These are phyloP conservation scores for Melieria crassipennis DNA, from an alignment of 2,888 invertebrate genomes.

Conservation along the genomic window DNA sequence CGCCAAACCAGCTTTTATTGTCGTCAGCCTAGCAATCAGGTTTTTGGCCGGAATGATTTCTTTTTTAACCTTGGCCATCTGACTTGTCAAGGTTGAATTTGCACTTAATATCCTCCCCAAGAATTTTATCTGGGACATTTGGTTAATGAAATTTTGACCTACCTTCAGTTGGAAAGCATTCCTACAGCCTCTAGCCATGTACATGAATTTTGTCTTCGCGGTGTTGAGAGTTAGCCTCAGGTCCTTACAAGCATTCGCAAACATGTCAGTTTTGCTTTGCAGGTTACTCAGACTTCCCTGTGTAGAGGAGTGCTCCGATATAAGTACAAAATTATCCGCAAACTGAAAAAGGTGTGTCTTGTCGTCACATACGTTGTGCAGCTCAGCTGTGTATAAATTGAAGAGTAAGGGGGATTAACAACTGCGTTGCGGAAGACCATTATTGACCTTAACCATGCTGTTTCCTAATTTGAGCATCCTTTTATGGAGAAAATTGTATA, in stretches of 20 bases:
- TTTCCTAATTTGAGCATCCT: not conserved
- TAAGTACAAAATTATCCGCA: slow-evolving; percentile 2
- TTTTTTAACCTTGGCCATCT: too few relatives aligned
- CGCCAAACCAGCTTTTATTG: too few relatives aligned
- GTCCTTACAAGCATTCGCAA: not conserved
- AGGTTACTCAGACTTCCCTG: not conserved
- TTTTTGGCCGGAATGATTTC: too few relatives aligned
- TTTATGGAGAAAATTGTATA: too few relatives aligned
- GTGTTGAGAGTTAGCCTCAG: not conserved
- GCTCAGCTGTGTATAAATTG: not conserved
- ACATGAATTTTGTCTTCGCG: not conserved
- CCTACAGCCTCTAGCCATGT: not conserved
- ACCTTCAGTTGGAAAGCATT: slow-evolving; percentile 63
- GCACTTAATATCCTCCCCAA: too few relatives aligned
- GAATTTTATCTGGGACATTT: too few relatives aligned
- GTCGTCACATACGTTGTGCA: not conserved
- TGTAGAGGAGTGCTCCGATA: not conserved
- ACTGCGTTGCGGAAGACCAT: not conserved
- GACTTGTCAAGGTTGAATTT: too few relatives aligned
- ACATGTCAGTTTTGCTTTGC: not conserved
- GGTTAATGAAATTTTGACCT: too few relatives aligned
- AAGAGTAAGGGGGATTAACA: too few relatives aligned
- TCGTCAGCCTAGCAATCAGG: too few relatives aligned
- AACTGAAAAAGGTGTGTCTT: not conserved
- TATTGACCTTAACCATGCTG: not conserved